Evolutionary conservation across 2,888 invertebrate genomes (phyloP).

Genomic region (Drosophila recens): DNA sequence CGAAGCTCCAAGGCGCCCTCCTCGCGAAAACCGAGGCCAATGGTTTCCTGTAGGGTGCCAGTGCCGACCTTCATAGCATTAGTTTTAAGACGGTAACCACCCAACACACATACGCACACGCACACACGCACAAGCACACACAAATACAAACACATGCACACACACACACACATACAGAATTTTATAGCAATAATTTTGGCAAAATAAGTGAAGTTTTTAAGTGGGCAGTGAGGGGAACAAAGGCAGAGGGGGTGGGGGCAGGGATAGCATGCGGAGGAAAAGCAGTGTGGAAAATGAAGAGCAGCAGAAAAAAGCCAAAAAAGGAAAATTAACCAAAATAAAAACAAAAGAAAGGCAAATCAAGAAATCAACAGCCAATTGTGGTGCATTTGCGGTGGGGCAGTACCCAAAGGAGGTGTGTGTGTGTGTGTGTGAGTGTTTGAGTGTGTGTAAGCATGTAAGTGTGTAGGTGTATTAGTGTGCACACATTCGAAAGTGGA

Average conservation of each 20-base stretch:
- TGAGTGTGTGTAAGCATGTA: constrained; percentile 17
- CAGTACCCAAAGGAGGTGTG: constrained; percentile 19
- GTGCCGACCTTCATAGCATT: constrained; percentile 85
- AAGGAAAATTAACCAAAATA: constrained; percentile 30
- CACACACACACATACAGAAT: constrained; percentile 44
- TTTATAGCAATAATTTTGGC: constrained; percentile 39
- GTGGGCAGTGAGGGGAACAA: background rate
- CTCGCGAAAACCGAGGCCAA: constrained; percentile 88
- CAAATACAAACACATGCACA: constrained; percentile 39
- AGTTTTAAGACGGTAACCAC: constrained; percentile 75
- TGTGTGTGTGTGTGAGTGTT: constrained; percentile 35
- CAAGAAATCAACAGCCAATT: constrained; percentile 73
- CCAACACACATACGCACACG: constrained; percentile 46
- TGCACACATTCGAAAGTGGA: constrained; percentile 18
- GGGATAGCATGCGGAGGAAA: constrained; percentile 32
- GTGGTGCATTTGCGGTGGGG: constrained; percentile 58
- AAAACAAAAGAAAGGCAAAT: constrained; percentile 45
- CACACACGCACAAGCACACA: constrained; percentile 34
- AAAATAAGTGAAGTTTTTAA: constrained; percentile 26
- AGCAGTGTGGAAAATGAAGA: constrained; percentile 25
- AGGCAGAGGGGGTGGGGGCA: background rate
- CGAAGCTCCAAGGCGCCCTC: constrained; percentile 94
- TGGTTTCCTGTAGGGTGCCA: constrained; percentile 86
- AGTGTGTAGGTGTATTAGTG: constrained; percentile 22
- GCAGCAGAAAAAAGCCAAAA: constrained; percentile 12